These are phyloP conservation scores for Drosophila lacteicornis DNA, from an alignment of 1,140 invertebrate genomes.

Conservation along the genomic window DNA sequence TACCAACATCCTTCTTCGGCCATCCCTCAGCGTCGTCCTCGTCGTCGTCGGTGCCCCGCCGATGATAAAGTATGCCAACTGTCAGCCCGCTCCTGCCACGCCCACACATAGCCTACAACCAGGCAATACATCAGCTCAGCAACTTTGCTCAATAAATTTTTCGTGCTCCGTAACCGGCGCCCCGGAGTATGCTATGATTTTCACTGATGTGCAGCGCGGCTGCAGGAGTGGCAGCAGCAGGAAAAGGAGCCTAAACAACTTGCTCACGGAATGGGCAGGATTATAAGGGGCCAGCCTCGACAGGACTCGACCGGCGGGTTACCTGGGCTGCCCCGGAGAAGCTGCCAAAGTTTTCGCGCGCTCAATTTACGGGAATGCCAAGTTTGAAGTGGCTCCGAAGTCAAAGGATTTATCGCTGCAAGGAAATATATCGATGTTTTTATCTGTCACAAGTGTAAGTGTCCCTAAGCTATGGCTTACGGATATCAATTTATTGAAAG, in stretches of 20 bases:
- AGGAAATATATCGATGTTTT: constrained; percentile 8
- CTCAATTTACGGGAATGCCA: constrained; percentile 31
- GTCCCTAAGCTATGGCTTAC: constrained; percentile 1
- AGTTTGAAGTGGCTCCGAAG: constrained; percentile 19
- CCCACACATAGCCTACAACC: constrained; percentile 29
- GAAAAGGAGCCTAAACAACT: constrained; percentile 63
- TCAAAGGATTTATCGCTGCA: constrained; percentile 17
- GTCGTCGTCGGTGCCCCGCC: constrained; percentile 42
- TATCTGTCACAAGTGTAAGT: neutral
- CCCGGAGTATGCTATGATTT: constrained; percentile 78
- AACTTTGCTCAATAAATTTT: constrained; percentile 83
- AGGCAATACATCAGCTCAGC: constrained; percentile 76
- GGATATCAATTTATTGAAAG: constrained; percentile 5
- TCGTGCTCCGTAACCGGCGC: constrained; percentile 61
- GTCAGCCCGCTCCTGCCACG: constrained; percentile 55
- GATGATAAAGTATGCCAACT: constrained; percentile 83
- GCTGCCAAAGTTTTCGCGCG: constrained; percentile 21
- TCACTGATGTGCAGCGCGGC: constrained; percentile 22
- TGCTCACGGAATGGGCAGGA: constrained; percentile 48
- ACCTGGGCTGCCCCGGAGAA: constrained; percentile 11
- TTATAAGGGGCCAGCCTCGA: neutral
- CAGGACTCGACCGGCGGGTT: constrained; percentile 11
- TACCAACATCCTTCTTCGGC: constrained; percentile 52
- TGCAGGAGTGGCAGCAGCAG: constrained; percentile 1
- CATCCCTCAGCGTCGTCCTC: constrained; percentile 48